Evolutionary conservation across 2,113 vertebrate genomes (phyloP).

Genomic region (Sitta europaea): DNA sequence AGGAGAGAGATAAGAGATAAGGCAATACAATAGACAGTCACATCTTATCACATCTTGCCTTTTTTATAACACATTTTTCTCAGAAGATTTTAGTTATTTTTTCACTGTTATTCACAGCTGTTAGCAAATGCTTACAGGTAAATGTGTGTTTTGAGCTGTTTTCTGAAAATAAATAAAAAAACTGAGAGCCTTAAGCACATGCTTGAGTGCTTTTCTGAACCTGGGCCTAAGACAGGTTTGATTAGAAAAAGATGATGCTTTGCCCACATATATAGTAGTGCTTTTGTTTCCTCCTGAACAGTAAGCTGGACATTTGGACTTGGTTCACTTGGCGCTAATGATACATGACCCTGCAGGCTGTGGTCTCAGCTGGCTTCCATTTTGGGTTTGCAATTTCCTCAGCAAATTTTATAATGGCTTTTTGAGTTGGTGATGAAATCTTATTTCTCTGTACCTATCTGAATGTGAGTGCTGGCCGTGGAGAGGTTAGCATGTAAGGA

Average conservation of each 20-base stretch:
- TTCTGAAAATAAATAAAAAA: background rate
- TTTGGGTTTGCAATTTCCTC: conserved; percentile 44
- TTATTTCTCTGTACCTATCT: background rate
- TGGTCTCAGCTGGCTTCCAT: conserved; percentile 54
- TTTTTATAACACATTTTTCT: background rate
- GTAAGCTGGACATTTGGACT: conserved; percentile 51
- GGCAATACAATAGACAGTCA: background rate
- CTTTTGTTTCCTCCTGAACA: conserved; percentile 41
- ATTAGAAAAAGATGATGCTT: conserved; percentile 48
- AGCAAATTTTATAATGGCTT: conserved; percentile 47
- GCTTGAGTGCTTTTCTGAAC: conserved; percentile 25
- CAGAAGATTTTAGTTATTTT: background rate
- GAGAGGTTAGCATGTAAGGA: fast-evolving
- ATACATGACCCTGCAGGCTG: conserved; percentile 26
- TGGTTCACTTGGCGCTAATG: conserved; percentile 51
- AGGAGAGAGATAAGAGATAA: background rate
- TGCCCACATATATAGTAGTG: conserved; percentile 3
- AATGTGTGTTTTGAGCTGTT: background rate
- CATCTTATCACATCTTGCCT: background rate
- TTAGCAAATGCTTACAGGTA: conserved; percentile 23
- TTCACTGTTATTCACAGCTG: background rate
- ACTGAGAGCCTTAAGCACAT: background rate
- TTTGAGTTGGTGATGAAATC: conserved; percentile 31
- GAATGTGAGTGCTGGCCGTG: background rate
- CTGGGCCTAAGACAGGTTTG: background rate